These are phyloP conservation scores for Vandiemenella viatica DNA, from an alignment of 2,888 invertebrate species.

Conservation along the genomic window DNA sequence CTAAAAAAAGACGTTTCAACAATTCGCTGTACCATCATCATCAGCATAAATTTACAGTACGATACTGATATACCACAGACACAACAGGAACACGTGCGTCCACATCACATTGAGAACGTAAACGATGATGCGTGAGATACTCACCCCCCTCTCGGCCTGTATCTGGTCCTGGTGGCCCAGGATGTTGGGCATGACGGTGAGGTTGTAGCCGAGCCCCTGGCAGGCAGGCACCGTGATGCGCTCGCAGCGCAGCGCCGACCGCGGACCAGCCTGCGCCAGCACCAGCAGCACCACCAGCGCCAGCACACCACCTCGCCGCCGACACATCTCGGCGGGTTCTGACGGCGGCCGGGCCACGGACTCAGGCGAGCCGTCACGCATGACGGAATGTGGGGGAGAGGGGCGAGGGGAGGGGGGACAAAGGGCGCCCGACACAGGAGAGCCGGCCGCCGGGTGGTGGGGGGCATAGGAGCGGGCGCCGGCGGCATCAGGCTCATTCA, in stretches of 20 bases:
- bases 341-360: neutral
- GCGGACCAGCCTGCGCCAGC: neutral
- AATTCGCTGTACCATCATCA: no score
- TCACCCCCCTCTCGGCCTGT: constrained; percentile 66
- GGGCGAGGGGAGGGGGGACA: neutral
- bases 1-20: no score
- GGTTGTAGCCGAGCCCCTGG: constrained; percentile 69
- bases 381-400: neutral
- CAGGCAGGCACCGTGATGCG: constrained; percentile 64
- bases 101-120: no score
- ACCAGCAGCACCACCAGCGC: constrained; percentile 4
- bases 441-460: no score
- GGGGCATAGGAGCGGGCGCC: no score
- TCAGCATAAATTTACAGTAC: no score
- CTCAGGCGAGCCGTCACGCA: no score
- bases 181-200: constrained; percentile 75
- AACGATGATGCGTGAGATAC: constrained; percentile 21
- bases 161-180: constrained; percentile 67
- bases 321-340: neutral
- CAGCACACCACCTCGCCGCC: neutral
- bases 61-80: no score
- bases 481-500: no score
- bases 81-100: no score
- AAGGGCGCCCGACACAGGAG: no score
- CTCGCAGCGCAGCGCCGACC: constrained; percentile 39